phyloP scores from a whole-genome alignment of 2,797 vertebrate genomes.

The Eutrigla gurnardus region DNA sequence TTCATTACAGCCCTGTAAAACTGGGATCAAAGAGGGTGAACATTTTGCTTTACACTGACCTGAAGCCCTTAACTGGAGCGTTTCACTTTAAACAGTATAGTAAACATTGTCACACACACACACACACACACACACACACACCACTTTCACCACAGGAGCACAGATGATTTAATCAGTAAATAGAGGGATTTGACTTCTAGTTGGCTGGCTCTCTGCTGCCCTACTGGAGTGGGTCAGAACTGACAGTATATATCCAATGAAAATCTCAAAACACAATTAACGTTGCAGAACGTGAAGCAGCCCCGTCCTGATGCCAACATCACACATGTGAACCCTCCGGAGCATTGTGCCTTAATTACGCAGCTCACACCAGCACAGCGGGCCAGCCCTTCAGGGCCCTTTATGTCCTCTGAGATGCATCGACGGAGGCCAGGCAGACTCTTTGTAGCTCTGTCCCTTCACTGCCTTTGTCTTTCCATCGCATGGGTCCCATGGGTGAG shows the following conservation, averaged over 20 bases:
- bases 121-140: constrained; percentile 6
- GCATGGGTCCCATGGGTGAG: constrained; percentile 76
- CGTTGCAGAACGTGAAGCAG: constrained; percentile 29
- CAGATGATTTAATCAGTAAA: constrained; percentile 24
- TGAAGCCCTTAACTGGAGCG: not conserved
- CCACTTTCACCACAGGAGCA: constrained; percentile 9
- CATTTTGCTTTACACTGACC: constrained; percentile 9
- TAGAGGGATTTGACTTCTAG: not conserved
- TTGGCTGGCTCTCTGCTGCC: constrained; percentile 22
- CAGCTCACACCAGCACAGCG: constrained; percentile 48
- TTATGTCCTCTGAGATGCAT: constrained; percentile 69
- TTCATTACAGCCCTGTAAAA: constrained; percentile 54
- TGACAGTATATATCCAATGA: not conserved
- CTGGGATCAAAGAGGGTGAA: constrained; percentile 45
- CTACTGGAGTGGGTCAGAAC: not conserved
- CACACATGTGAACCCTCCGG: constrained; percentile 51
- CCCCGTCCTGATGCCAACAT: constrained; percentile 30
- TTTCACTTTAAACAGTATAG: not conserved
- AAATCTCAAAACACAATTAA: constrained; percentile 32
- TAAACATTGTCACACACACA: not conserved
- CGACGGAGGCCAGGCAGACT: constrained; percentile 64
- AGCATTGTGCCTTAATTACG: constrained; percentile 75
- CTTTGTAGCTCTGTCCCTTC: constrained; percentile 71
- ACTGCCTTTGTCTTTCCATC: constrained; percentile 78
- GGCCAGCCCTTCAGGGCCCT: constrained; percentile 55